Base-by-base conservation (phyloP, 2,888 invertebrate species). In the Yponomeuta malinellus region DNA sequence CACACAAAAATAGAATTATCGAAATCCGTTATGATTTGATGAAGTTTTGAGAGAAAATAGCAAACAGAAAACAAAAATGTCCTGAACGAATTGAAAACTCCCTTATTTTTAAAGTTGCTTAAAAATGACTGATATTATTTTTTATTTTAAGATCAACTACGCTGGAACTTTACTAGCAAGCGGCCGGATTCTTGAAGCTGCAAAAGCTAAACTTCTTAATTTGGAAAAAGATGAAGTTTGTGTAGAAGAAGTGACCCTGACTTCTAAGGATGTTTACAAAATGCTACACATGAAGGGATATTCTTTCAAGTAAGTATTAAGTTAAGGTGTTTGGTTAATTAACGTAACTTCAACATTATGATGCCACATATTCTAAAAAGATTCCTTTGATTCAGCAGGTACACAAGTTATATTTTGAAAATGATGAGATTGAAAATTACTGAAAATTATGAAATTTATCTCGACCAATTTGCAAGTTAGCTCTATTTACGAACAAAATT, bases 191-290 rank as follows among this genome's bases (percentile, higher is more conserved):
- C 68, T 72, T 63, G 43, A 69, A 0, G 9, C 23, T 70, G 74
- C 10, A 10, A 33, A 71, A 1, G 73, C 73, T 12, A 10, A 70
- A 0, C 2, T 74, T 0, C 68, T 74, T 10, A 15, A 63, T 37
- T 43, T 48, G 33, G 71, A 76, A 29, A 12, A 48, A 31, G 29
- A 70, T 15, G 71, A 74, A 43, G 66, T 29, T 2, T 2, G 9
- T 9, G 52, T 68, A n/a, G 72, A 71, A n/a, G 75, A 74, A 1
- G 71, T 78, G 2, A 66, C 71, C 2, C 69, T 82, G 5, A 75
- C 71, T 15, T 48, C 74, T 59, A 70, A 78, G 63, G 82, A 81
- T 48, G 70, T 81, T 23, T 83, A 83, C 71, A 79, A 77, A 70
- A 74, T 79, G 0, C 74, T 82, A 74, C 74, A 76, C 31, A 48